A percentile compares a stretch with the other conserved stretches of the same genome.
phyloP scores from a whole-genome alignment of 2,113 vertebrate species.

The Gasterosteus nipponicus region DNA sequence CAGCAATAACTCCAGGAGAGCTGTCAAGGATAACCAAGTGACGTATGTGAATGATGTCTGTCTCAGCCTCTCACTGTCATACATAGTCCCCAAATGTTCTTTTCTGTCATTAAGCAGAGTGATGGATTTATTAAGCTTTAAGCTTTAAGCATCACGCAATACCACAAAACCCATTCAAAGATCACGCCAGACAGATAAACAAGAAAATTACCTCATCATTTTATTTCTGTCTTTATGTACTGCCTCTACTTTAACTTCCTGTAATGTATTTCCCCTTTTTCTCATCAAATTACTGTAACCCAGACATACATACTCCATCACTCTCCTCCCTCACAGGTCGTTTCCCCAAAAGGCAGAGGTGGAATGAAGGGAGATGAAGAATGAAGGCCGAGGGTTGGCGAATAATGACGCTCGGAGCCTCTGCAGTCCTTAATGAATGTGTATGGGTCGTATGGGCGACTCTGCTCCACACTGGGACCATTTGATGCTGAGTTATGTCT shows the following conservation, averaged over 20 bases:
- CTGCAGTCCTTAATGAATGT: slow-evolving; percentile 36
- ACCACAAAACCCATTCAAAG: background rate
- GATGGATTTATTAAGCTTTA: background rate
- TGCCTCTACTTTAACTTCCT: background rate
- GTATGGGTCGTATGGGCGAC: slow-evolving; percentile 15
- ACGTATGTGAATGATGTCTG: background rate
- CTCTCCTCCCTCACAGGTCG: slow-evolving; percentile 8
- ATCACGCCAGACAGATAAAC: background rate
- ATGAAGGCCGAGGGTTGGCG: slow-evolving; percentile 21
- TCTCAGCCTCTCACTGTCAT: background rate
- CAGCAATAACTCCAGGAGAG: background rate
- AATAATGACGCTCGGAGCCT: slow-evolving; percentile 41
- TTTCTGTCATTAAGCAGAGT: background rate
- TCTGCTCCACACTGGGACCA: slow-evolving; percentile 31
- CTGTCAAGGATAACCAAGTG: background rate
- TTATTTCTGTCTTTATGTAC: slow-evolving; percentile 3
- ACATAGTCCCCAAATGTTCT: background rate
- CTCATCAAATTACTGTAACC: slow-evolving; percentile 27
- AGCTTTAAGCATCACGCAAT: background rate
- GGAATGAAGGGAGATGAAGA: slow-evolving; percentile 36
- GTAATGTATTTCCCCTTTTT: slow-evolving; percentile 12
- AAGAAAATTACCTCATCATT: background rate
- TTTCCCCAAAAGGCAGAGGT: slow-evolving; percentile 33
- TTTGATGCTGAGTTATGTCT: slow-evolving; percentile 48
- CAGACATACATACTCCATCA: slow-evolving; percentile 28